These are phyloP conservation scores for Syngnathus typhle DNA, from an alignment of 2,113 vertebrate species.

Conservation along the genomic window DNA sequence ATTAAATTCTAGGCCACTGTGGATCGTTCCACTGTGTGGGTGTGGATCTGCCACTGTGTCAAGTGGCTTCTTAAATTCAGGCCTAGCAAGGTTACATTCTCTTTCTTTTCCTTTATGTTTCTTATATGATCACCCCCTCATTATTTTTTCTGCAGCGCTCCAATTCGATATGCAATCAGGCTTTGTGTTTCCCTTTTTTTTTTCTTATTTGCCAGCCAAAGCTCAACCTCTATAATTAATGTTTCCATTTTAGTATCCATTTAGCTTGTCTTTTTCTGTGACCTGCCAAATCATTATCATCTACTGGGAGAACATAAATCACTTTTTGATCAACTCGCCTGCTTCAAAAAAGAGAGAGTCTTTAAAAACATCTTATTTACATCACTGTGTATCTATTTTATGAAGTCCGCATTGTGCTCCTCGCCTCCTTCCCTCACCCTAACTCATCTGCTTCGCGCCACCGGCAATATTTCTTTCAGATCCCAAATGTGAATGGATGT, in stretches of 20 bases:
- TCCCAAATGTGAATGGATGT: slow-evolving; percentile 23
- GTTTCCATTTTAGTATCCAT: slow-evolving; percentile 42
- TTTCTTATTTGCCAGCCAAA: slow-evolving; percentile 49
- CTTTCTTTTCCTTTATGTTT: slow-evolving; percentile 14
- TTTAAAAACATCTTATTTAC: slow-evolving; percentile 23
- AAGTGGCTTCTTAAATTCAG: slow-evolving; percentile 42
- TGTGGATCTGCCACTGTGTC: slow-evolving; percentile 23
- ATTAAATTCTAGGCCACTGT: slow-evolving; percentile 45
- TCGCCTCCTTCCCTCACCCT: background rate
- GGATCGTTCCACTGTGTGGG: slow-evolving; percentile 27
- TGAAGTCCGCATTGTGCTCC: slow-evolving; percentile 1
- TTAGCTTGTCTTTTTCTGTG: slow-evolving; percentile 10
- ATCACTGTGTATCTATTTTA: slow-evolving; percentile 19
- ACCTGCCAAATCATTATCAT: slow-evolving; percentile 40
- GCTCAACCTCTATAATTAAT: slow-evolving; percentile 49
- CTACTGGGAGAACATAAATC: slow-evolving; percentile 55
- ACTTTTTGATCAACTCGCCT: slow-evolving; percentile 52
- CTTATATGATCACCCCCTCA: slow-evolving; percentile 4
- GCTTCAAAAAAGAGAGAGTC: slow-evolving; percentile 21
- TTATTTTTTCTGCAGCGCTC: slow-evolving; percentile 28
- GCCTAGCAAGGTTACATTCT: slow-evolving; percentile 43
- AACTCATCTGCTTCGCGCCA: background rate
- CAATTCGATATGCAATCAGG: slow-evolving; percentile 51
- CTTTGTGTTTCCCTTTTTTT: slow-evolving; percentile 33
- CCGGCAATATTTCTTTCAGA: slow-evolving; percentile 5